Percentiles rank a stretch among this genome's conserved stretches.
Evolutionary conservation across 2,888 invertebrate genomes (phyloP).

Genomic region (Ferdinandea cuprea): DNA sequence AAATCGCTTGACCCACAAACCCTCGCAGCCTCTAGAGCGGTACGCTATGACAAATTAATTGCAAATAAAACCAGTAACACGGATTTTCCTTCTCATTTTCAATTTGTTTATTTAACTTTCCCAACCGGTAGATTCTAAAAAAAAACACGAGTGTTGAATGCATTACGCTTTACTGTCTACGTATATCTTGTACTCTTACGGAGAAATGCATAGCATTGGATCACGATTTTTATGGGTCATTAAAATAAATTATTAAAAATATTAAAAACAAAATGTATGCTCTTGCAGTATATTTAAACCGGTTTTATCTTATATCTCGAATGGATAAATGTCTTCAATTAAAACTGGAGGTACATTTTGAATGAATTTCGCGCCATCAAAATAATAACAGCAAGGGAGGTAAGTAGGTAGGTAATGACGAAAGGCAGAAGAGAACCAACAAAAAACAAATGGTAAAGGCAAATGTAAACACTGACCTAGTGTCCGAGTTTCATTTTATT

Average conservation of each 20-base stretch:
- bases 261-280: slow-evolving; percentile 15
- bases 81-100: slow-evolving; percentile 25
- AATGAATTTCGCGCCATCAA: slow-evolving; percentile 18
- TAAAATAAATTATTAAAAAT: slow-evolving; percentile 39
- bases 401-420: not conserved
- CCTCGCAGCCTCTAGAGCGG: not conserved
- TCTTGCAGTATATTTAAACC: slow-evolving; percentile 29
- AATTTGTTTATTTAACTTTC: slow-evolving; percentile 11
- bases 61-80: slow-evolving; percentile 36
- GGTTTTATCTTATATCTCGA: slow-evolving; percentile 26
- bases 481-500: slow-evolving; percentile 55
- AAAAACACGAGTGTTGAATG: slow-evolving; percentile 19
- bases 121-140: not conserved
- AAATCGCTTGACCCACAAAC: slow-evolving; percentile 4
- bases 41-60: slow-evolving; percentile 10
- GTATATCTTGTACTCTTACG: not conserved
- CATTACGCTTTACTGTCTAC: slow-evolving; percentile 6
- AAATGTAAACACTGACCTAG: slow-evolving; percentile 51
- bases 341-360: slow-evolving; percentile 8
- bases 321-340: slow-evolving; percentile 37
- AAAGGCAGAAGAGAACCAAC: slow-evolving; percentile 2
- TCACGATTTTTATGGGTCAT: slow-evolving; percentile 44
- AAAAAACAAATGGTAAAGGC: slow-evolving; percentile 6
- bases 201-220: slow-evolving; percentile 3
- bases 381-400: slow-evolving; percentile 3